Percentiles rank a stretch among this genome's conserved stretches.
phyloP scores from a whole-genome alignment of 2,888 invertebrate genomes.

The Tricholauxania praeusta region DNA sequence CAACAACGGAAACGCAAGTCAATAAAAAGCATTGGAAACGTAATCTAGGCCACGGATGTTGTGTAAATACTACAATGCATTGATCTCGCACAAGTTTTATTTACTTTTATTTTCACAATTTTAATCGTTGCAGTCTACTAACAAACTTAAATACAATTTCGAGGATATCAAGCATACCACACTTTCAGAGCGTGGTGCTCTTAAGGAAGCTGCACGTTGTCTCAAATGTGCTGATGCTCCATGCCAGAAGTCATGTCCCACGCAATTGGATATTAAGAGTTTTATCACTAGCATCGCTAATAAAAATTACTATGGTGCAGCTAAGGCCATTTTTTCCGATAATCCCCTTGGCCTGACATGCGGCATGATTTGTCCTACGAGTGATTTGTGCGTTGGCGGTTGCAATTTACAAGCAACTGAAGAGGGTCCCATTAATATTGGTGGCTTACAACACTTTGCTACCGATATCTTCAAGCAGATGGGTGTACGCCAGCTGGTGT shows the following conservation, averaged over 20 bases:
- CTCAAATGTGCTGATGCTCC: conserved; percentile 96
- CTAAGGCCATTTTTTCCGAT: conserved; percentile 95
- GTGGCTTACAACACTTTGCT: conserved; percentile 97
- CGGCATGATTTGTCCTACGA: conserved; percentile 99
- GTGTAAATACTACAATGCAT: conserved; percentile 71
- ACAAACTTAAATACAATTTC: conserved; percentile 87
- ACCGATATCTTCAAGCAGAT: conserved; percentile 96
- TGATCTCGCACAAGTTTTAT: neutral
- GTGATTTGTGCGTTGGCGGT: conserved; percentile 97
- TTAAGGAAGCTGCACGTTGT: conserved; percentile 89
- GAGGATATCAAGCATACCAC: conserved; percentile 98
- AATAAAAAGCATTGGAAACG: conserved; percentile 96
- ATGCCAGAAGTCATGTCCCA: conserved; percentile 98
- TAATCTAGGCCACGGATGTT: conserved; percentile 86
- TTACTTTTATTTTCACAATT: neutral
- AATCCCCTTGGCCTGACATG: conserved; percentile 96
- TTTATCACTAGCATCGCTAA: conserved; percentile 97
- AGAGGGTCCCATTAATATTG: conserved; percentile 98
- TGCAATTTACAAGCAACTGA: conserved; percentile 97
- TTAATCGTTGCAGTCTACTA: conserved; percentile 67
- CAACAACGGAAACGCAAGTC: conserved; percentile 86
- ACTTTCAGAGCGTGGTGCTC: conserved; percentile 94
- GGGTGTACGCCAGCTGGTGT: conserved; percentile 88
- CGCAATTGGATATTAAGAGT: conserved; percentile 95
- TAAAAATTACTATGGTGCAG: conserved; percentile 98